Evolutionary conservation across 2,113 vertebrate genomes (phyloP).

Genomic region (Oxyura jamaicensis): DNA sequence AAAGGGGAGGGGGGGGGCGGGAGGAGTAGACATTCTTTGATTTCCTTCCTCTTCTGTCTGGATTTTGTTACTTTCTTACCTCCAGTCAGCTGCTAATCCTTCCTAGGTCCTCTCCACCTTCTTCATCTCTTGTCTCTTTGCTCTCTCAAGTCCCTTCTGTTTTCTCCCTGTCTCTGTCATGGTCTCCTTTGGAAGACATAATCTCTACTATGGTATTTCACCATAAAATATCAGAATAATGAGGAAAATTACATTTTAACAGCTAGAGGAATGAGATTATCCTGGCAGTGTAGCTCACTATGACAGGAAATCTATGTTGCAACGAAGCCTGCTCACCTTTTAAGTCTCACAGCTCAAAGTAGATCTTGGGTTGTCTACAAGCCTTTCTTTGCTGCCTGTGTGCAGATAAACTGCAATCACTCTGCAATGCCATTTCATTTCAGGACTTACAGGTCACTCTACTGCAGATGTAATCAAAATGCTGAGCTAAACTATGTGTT

Average conservation of each 20-base stretch:
- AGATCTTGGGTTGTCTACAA: background rate
- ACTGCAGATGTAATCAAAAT: background rate
- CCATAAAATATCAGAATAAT: background rate
- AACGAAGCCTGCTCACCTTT: background rate
- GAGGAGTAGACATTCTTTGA: background rate
- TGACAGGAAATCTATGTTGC: background rate
- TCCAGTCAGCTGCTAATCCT: background rate
- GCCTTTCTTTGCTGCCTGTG: background rate
- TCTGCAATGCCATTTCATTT: background rate
- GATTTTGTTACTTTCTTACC: background rate
- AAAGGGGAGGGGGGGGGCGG: accelerated
- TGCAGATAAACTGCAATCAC: background rate
- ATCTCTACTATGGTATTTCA: background rate
- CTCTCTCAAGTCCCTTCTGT: background rate
- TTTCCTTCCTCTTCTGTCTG: background rate
- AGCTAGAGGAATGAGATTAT: background rate
- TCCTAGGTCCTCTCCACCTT: background rate
- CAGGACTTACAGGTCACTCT: background rate
- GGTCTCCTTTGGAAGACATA: background rate
- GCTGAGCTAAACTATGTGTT: background rate
- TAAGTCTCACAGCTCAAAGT: background rate
- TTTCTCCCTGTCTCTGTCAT: background rate
- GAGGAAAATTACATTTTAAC: background rate
- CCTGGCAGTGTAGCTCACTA: background rate
- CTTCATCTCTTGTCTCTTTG: background rate